Conservation (phyloP, 2,797 vertebrate genomes). For the Sebastes miniatus region DNA sequence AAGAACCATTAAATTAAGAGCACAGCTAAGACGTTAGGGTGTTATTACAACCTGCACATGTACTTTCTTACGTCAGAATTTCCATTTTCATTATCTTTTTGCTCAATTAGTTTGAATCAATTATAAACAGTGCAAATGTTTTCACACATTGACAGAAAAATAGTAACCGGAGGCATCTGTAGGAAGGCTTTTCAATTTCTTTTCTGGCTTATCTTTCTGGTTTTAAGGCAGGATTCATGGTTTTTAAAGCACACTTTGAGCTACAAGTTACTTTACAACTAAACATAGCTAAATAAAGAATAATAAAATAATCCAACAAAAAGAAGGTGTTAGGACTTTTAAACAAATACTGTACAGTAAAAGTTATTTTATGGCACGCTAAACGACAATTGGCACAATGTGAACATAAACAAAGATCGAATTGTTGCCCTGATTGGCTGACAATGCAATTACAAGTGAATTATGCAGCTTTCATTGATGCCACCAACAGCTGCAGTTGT, state of each 20-base stretch:
- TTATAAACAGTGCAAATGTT: conserved; percentile 11
- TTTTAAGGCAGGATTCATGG: conserved; percentile 55
- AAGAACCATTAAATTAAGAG: conserved; percentile 35
- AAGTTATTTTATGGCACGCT: neutral
- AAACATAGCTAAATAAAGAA: conserved; percentile 13
- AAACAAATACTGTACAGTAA: conserved; percentile 21
- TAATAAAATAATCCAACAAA: conserved; percentile 3
- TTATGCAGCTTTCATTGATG: conserved; percentile 1
- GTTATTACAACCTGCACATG: conserved; percentile 16
- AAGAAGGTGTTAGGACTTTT: neutral
- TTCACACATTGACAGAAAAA: neutral
- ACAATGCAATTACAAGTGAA: neutral
- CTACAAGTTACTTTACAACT: conserved; percentile 17
- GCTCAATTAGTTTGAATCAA: neutral
- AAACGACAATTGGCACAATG: neutral
- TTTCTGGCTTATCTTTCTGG: conserved; percentile 32
- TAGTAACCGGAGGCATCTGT: neutral
- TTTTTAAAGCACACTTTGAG: conserved; percentile 25
- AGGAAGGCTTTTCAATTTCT: neutral
- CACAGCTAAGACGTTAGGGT: neutral
- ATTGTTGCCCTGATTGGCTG: neutral
- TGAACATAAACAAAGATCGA: neutral
- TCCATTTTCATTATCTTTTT: neutral
- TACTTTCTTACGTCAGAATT: neutral
- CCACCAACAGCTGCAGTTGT: conserved; percentile 14